phyloP scores from a whole-genome alignment of 2,113 vertebrate genomes.

The Lota lota region DNA sequence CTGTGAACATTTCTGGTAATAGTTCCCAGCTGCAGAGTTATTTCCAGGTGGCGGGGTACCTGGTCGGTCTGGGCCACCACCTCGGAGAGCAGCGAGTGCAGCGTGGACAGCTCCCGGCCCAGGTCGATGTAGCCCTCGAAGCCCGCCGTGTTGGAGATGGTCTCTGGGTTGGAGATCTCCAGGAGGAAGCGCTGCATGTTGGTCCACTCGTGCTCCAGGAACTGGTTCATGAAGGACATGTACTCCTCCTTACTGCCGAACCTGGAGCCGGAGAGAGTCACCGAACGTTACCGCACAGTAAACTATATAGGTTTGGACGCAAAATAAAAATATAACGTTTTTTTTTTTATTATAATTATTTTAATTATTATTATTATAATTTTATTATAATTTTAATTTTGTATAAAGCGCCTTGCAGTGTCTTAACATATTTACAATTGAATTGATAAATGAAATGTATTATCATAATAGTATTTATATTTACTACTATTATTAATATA shows the following conservation, averaged over 20 bases:
- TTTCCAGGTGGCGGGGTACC: constrained; percentile 68
- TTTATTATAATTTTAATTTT: too few species aligned
- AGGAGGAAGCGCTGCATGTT: constrained; percentile 96
- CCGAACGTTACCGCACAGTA: neutral
- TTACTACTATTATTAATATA: too few species aligned
- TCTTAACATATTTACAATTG: too few species aligned
- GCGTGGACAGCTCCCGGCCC: constrained; percentile 89
- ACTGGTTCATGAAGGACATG: constrained; percentile 99
- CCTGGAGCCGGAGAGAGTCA: constrained; percentile 55
- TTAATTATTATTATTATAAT: too few species aligned
- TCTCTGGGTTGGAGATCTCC: constrained; percentile 96
- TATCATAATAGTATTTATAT: too few species aligned
- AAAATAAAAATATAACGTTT: too few species aligned
- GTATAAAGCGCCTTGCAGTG: too few species aligned
- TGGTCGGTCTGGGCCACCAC: constrained; percentile 91
- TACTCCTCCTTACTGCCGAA: constrained; percentile 98
- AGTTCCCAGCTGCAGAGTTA: neutral
- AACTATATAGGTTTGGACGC: too few species aligned
- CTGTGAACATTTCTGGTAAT: neutral
- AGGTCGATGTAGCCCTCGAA: constrained; percentile 98
- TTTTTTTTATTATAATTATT: too few species aligned
- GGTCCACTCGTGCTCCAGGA: constrained; percentile 94
- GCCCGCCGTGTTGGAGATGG: constrained; percentile 92
- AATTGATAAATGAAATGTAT: too few species aligned
- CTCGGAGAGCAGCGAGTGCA: constrained; percentile 92